A percentile compares a stretch with the other conserved stretches of the same genome.
phyloP scores from a whole-genome alignment of 2,113 vertebrate genomes.

The Macroglossus sobrinus region DNA sequence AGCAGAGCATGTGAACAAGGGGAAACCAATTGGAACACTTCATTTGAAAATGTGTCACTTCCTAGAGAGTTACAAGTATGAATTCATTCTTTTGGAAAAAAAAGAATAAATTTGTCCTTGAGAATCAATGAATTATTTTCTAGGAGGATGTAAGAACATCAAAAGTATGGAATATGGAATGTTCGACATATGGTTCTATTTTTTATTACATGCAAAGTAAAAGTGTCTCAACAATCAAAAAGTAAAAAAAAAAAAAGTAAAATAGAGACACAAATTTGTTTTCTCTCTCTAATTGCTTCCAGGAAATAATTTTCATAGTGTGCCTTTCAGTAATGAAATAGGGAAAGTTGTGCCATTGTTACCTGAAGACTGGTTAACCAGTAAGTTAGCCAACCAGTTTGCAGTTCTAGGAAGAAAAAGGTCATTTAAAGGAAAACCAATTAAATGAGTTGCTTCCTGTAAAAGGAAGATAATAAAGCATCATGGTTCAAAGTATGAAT shows the following conservation, averaged over 20 bases:
- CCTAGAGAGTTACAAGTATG: not conserved
- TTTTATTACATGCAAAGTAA: constrained; percentile 27
- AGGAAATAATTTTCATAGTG: constrained; percentile 14
- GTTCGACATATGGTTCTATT: constrained; percentile 20
- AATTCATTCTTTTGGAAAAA: not conserved
- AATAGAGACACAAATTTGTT: not conserved
- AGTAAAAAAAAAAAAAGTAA: not conserved
- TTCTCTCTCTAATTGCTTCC: constrained; percentile 22
- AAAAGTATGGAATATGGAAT: not conserved
- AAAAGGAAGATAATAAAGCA: not conserved
- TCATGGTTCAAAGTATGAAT: not conserved
- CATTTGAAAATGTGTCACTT: not conserved
- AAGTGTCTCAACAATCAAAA: constrained; percentile 1
- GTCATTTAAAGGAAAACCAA: not conserved
- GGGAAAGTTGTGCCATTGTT: not conserved
- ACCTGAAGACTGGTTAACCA: not conserved
- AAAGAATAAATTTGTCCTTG: not conserved
- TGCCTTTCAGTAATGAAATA: not conserved
- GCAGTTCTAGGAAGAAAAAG: not conserved
- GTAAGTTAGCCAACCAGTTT: not conserved
- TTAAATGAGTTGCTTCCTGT: not conserved
- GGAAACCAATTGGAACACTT: not conserved
- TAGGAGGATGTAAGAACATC: not conserved
- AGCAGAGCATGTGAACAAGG: not conserved
- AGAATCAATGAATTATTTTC: not conserved